Evolutionary conservation across 2,113 vertebrate genomes (phyloP).

Genomic region (Petromus typicus): DNA sequence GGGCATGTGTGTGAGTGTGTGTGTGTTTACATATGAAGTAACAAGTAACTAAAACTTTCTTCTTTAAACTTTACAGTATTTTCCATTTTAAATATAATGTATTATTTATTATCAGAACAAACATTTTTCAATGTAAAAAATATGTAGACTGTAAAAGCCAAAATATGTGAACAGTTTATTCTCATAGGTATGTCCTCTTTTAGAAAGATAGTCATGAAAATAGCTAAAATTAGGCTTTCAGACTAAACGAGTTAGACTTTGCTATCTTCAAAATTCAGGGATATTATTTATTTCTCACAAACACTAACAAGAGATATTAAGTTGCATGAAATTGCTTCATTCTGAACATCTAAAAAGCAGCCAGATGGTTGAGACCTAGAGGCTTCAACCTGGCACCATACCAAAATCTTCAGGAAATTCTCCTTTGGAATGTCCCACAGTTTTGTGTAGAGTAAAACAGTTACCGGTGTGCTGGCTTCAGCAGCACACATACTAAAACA

Average conservation of each 20-base stretch:
- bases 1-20: background rate
- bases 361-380: background rate
- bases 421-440: background rate
- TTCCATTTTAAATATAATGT: background rate
- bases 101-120: slow-evolving; percentile 16
- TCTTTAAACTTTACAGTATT: background rate
- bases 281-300: background rate
- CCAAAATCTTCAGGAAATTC: slow-evolving; percentile 7
- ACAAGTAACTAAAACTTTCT: background rate
- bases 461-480: too few relatives aligned
- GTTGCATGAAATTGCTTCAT: background rate
- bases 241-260: background rate
- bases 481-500: too few relatives aligned
- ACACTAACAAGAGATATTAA: background rate
- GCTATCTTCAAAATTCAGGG: background rate
- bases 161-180: background rate
- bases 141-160: background rate
- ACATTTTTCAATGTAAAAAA: background rate
- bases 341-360: background rate
- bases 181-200: background rate
- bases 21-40: background rate
- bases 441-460: background rate
- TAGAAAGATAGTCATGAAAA: background rate
- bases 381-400: background rate
- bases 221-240: slow-evolving; percentile 28